Conservation (phyloP, 2,888 invertebrate species). For the Criorhina ranunculi region DNA sequence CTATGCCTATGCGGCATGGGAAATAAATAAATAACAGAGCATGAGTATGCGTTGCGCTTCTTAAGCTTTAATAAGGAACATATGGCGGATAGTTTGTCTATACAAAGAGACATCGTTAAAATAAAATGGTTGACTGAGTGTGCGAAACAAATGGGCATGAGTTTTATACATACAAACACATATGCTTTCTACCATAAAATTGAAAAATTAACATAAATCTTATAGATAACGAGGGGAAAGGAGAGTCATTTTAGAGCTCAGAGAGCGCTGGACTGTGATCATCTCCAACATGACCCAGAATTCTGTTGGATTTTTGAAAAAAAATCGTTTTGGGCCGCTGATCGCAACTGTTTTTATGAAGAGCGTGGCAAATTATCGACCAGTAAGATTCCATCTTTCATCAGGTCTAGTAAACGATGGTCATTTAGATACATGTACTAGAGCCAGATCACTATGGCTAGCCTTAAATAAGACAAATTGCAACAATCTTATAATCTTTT, state of each 20-base stretch:
- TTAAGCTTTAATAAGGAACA: constrained; percentile 37
- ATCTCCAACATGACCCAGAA: too few species aligned
- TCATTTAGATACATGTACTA: too few species aligned
- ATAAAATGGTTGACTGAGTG: constrained; percentile 36
- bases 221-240: not conserved
- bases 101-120: constrained; percentile 14
- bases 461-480: too few species aligned
- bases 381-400: too few species aligned
- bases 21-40: constrained; percentile 32
- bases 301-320: too few species aligned
- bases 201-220: not conserved
- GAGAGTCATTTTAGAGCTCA: not conserved
- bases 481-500: too few species aligned
- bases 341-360: too few species aligned
- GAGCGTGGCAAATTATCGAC: too few species aligned
- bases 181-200: not conserved
- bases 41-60: constrained; percentile 12
- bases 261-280: too few species aligned
- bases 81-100: constrained; percentile 16
- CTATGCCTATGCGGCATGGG: constrained; percentile 43
- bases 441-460: too few species aligned
- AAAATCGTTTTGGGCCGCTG: too few species aligned
- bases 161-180: constrained; percentile 4
- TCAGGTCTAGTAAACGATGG: too few species aligned
- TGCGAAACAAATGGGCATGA: constrained; percentile 26